Evolutionary conservation across 1,140 invertebrate genomes (phyloP).

Genomic region (Drosophila sp.): DNA sequence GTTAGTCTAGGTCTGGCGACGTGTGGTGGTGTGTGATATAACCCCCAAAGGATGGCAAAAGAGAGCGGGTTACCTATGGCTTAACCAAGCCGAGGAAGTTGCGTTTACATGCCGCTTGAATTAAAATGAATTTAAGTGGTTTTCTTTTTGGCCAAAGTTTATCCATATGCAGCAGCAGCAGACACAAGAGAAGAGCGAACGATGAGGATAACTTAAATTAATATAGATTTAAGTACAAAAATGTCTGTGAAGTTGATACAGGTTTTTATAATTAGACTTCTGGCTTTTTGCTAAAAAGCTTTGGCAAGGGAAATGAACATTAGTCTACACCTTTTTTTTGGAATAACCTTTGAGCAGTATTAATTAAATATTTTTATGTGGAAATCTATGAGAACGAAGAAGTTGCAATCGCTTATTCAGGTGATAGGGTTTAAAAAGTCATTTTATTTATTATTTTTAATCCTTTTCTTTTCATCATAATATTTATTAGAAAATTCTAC

Average conservation of each 20-base stretch:
- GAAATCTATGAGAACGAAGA: no score
- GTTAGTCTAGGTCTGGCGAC: conserved; percentile 37
- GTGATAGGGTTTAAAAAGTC: no score
- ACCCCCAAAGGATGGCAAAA: neutral
- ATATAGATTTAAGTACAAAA: conserved; percentile 53
- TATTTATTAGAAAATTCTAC: no score
- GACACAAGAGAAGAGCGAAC: neutral
- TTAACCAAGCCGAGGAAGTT: conserved; percentile 19
- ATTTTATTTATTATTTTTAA: no score
- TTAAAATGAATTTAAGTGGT: conserved; percentile 70
- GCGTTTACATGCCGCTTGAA: conserved; percentile 44
- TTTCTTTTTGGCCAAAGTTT: conserved; percentile 51
- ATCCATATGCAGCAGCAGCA: conserved; percentile 36
- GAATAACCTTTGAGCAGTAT: neutral
- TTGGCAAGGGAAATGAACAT: conserved; percentile 17
- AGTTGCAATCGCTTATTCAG: no score
- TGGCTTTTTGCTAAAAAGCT: neutral
- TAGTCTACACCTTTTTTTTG: neutral
- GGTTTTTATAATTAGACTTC: conserved; percentile 44
- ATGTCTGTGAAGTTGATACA: conserved; percentile 44
- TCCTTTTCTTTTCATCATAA: no score
- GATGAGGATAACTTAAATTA: conserved; percentile 51
- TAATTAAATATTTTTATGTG: no score
- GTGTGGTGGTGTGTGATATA: conserved; percentile 9
- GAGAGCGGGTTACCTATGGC: neutral